These are phyloP conservation scores for Epinotia bilunana DNA, from an alignment of 2,888 invertebrate species.

Conservation along the genomic window DNA sequence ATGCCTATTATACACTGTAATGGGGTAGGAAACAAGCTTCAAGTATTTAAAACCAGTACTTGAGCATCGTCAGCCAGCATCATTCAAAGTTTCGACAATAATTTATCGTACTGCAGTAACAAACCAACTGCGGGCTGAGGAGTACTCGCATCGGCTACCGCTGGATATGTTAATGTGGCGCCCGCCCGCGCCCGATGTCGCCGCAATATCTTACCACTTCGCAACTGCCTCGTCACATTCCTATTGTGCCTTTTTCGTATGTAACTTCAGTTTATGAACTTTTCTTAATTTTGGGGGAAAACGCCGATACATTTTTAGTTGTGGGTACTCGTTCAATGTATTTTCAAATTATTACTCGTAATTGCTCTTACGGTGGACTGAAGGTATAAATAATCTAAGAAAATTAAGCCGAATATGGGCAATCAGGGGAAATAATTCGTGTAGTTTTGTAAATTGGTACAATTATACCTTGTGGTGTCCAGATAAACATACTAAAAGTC, in stretches of 20 bases:
- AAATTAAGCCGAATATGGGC: too few relatives aligned
- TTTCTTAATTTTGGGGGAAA: neutral
- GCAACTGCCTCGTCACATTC: constrained; percentile 65
- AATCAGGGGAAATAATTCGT: too few relatives aligned
- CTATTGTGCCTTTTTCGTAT: constrained; percentile 57
- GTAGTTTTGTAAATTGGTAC: too few relatives aligned
- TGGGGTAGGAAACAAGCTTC: neutral
- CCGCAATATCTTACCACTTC: constrained; percentile 70
- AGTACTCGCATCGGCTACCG: constrained; percentile 58
- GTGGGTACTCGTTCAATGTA: too few relatives aligned
- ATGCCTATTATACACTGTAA: too few relatives aligned
- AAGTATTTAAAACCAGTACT: neutral
- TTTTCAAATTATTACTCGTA: too few relatives aligned
- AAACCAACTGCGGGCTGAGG: constrained; percentile 45
- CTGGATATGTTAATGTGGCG: constrained; percentile 75
- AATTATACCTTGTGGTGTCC: too few relatives aligned
- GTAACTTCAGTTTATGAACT: constrained; percentile 12
- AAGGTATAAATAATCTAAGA: too few relatives aligned
- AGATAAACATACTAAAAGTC: too few relatives aligned
- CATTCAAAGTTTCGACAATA: constrained; percentile 5
- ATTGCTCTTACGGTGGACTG: too few relatives aligned
- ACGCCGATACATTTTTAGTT: neutral
- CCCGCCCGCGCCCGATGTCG: constrained; percentile 54
- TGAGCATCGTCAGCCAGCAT: neutral
- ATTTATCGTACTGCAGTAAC: constrained; percentile 15